Evolutionary conservation across 2,797 vertebrate genomes (phyloP).

Genomic region (Sorex maritimensis): DNA sequence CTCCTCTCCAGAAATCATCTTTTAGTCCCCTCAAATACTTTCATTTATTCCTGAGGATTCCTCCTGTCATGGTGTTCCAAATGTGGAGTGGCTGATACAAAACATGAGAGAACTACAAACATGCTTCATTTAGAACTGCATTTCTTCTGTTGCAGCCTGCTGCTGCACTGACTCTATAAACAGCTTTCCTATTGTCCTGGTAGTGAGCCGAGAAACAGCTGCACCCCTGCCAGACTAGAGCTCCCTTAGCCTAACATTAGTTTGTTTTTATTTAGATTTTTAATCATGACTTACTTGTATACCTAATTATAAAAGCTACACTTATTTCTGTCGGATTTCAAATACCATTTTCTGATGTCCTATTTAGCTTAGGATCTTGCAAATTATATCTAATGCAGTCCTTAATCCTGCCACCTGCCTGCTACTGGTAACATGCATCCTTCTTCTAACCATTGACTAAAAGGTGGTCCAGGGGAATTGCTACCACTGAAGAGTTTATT

Average conservation of each 20-base stretch:
- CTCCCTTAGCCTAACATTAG: neutral
- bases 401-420: neutral
- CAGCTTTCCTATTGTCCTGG: no score
- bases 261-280: neutral
- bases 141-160: neutral
- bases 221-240: neutral
- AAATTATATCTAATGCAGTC: neutral
- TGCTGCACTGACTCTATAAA: neutral
- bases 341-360: conserved; percentile 7
- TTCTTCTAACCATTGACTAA: neutral
- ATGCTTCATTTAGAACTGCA: neutral
- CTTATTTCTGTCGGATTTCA: neutral
- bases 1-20: neutral
- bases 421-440: neutral
- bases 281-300: conserved; percentile 12
- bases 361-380: neutral
- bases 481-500: conserved; percentile 4
- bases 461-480: neutral
- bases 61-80: neutral
- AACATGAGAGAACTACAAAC: neutral
- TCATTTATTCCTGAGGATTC: neutral
- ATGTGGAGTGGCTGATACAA: neutral
- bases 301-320: neutral
- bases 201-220: neutral
- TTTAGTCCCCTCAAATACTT: neutral